These are phyloP conservation scores for Grallaria varia DNA, from an alignment of 2,113 vertebrate species.

Conservation along the genomic window DNA sequence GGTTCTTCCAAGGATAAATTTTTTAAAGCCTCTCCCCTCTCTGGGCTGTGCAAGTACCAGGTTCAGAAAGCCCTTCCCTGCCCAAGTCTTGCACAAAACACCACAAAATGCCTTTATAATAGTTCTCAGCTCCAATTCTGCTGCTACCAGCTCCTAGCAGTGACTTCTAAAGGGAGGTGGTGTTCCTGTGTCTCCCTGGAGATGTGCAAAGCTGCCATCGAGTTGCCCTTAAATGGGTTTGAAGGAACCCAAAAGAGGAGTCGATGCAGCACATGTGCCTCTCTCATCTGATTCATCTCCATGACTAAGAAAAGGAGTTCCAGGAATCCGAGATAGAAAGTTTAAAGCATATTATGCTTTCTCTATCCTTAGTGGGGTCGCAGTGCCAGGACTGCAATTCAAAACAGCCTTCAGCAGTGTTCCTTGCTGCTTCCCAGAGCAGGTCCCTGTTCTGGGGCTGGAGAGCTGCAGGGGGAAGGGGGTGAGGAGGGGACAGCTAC, in stretches of 20 bases:
- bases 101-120: not conserved
- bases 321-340: not conserved
- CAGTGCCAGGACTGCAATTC: not conserved
- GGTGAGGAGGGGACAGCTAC: not conserved
- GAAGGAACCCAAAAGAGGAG: not conserved
- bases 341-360: not conserved
- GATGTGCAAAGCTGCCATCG: not conserved
- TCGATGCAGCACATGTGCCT: not conserved
- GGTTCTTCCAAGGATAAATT: constrained; percentile 5
- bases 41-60: not conserved
- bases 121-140: not conserved
- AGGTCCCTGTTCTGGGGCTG: not conserved
- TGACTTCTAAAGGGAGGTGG: not conserved
- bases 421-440: not conserved
- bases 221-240: not conserved
- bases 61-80: not conserved
- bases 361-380: not conserved
- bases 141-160: not conserved
- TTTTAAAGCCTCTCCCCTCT: not conserved
- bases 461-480: not conserved
- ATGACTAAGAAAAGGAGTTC: not conserved
- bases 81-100: not conserved
- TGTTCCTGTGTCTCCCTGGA: not conserved
- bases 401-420: not conserved
- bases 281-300: not conserved